Base-by-base conservation (phyloP, 2,888 invertebrate species). In the Caenorhabditis japonica region DNA sequence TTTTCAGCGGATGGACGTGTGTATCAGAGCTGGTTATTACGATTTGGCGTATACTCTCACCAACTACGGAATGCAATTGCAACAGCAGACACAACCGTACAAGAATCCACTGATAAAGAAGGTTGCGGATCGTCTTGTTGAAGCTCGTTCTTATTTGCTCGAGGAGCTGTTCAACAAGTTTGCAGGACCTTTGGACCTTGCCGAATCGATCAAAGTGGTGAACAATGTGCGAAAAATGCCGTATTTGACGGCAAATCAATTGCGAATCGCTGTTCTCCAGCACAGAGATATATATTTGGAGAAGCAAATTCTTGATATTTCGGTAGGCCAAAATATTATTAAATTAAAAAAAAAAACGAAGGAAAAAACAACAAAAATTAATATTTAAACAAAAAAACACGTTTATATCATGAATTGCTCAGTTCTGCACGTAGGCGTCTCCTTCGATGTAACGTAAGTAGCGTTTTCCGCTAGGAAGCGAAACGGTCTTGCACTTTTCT, bases 111-210 rank as follows among this genome's bases (percentile, higher is more conserved):
- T 75, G 5, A 69, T 77, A 61, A 77, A 72, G 83, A 73, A 75
- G 58, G 80, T 85, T 8, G 80, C 83, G 10, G 83, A 85, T 43
- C 74, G 78, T 23, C 72, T 86, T 30, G 81, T 87, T 19, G 84
- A 86, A 61, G 83, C 86, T 21, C 77, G 86, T 0, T 76, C 83
- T 17, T 82, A 82, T 23, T 69, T 86, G 23, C 75, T 86, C 13
- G 86, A 86, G 51, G 86, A 84, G 39, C 77, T 86, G 3, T 86
- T 86, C 76, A 86, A 86, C 68, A 86, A 86, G 62, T 86, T 86
- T 53, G 76, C 83, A 8, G 80, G 86, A 25, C 86, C 86, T 1
- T 74, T 86, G 21, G 86, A 86, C 71, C 74, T 86, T 12, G 83
- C 86, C 4, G 77, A 80, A 15, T 80, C 82, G 13, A 83, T 86